Percentiles rank a stretch among this genome's conserved stretches.
phyloP scores from a whole-genome alignment of 1,140 invertebrate species.

The Triops cancriformis region DNA sequence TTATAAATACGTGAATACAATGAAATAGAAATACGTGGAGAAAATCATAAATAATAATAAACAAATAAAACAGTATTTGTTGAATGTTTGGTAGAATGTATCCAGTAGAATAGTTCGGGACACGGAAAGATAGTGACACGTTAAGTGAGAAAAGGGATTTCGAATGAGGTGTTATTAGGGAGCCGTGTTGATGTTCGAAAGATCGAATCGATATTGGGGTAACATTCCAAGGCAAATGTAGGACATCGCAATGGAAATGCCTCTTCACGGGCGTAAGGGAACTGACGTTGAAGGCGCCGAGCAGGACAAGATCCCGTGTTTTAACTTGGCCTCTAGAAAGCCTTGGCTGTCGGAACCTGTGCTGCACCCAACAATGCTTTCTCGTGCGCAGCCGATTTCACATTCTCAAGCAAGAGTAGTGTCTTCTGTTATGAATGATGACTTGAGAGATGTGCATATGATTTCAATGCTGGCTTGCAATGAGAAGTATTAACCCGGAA shows the following conservation, averaged over 20 bases:
- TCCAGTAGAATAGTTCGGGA: neutral
- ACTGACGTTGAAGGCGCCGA: neutral
- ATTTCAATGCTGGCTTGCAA: neutral
- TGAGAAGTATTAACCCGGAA: too few relatives aligned
- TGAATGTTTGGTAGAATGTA: neutral
- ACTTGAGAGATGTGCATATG: neutral
- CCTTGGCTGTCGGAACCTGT: neutral
- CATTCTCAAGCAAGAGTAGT: neutral
- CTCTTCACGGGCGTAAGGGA: neutral
- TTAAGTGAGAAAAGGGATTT: neutral
- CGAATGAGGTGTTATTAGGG: neutral
- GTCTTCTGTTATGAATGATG: neutral
- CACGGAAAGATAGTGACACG: neutral
- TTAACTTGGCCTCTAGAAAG: neutral
- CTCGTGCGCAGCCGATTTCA: neutral
- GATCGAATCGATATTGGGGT: neutral
- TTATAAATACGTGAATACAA: too few relatives aligned
- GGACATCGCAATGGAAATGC: neutral
- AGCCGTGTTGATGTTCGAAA: neutral
- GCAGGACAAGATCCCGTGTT: neutral
- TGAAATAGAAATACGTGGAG: too few relatives aligned
- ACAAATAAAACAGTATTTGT: too few relatives aligned
- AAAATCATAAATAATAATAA: too few relatives aligned
- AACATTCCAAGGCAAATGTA: slow-evolving; percentile 10
- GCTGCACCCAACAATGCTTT: neutral